A percentile compares a stretch with the other conserved stretches of the same genome.
Conservation (phyloP, 2,113 vertebrate genomes). For the Hypocryptadius cinnamomeus region DNA sequence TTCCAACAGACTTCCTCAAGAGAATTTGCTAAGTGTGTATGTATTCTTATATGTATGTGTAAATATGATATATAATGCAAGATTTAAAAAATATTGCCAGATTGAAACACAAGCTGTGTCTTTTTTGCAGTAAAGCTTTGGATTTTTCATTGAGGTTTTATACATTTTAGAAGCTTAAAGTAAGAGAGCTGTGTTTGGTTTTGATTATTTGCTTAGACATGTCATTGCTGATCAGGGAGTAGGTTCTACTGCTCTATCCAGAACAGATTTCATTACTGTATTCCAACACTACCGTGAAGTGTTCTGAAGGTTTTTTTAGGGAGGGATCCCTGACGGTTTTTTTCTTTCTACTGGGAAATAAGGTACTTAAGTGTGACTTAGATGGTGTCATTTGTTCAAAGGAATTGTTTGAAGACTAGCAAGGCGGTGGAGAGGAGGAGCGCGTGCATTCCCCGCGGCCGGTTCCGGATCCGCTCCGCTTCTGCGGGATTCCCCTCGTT, state of each 20-base stretch:
- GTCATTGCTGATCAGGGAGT: neutral
- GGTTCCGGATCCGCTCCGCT: accelerated
- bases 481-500: too few species aligned
- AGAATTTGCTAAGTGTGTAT: neutral
- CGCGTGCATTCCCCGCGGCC: accelerated
- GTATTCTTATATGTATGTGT: neutral
- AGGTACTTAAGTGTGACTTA: too few species aligned
- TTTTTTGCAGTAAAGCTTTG: neutral
- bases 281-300: neutral
- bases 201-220: neutral
- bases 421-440: neutral
- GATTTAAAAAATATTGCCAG: neutral
- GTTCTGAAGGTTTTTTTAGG: neutral
- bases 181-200: neutral
- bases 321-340: neutral
- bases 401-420: accelerated
- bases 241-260: neutral
- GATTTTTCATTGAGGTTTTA: neutral
- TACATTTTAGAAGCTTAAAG: neutral
- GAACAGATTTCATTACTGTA: neutral
- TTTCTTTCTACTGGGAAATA: neutral
- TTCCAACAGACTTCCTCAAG: neutral
- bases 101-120: neutral
- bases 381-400: neutral
- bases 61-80: neutral